A percentile compares a stretch with the other conserved stretches of the same genome.
These are phyloP conservation scores for Lasiurus cinereus DNA, from an alignment of 2,113 vertebrate species.

Conservation along the genomic window DNA sequence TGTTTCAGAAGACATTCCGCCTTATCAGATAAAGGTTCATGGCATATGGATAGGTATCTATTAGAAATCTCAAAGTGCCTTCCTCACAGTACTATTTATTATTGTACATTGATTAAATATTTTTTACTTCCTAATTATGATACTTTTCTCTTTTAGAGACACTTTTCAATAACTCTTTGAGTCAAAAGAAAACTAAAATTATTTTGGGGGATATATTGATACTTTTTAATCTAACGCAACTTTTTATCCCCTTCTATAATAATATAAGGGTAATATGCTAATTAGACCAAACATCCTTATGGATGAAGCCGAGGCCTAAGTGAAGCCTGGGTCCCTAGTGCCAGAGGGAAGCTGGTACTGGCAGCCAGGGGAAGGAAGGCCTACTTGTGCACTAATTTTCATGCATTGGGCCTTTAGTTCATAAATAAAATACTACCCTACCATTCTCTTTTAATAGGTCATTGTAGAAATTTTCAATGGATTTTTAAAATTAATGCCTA, in stretches of 20 bases:
- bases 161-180: neutral
- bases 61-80: neutral
- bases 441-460: neutral
- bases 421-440: neutral
- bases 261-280: too few species aligned
- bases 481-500: neutral
- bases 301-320: too few species aligned
- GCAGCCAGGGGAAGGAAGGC: too few species aligned
- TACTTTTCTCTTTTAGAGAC: neutral
- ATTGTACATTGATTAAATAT: slow-evolving; percentile 1
- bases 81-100: neutral
- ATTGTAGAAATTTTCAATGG: neutral
- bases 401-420: neutral
- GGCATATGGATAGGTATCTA: neutral
- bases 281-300: too few species aligned
- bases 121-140: slow-evolving; percentile 6
- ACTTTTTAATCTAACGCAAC: neutral
- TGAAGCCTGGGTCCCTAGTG: too few species aligned
- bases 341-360: too few species aligned
- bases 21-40: neutral
- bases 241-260: neutral
- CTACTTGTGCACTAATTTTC: too few species aligned
- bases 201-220: neutral
- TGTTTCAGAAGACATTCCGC: slow-evolving; percentile 14
- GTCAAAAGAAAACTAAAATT: neutral